Percentiles rank a stretch among this genome's conserved stretches.
These are phyloP conservation scores for Cepaea nemoralis DNA, from an alignment of 1,140 invertebrate species.

Conservation along the genomic window DNA sequence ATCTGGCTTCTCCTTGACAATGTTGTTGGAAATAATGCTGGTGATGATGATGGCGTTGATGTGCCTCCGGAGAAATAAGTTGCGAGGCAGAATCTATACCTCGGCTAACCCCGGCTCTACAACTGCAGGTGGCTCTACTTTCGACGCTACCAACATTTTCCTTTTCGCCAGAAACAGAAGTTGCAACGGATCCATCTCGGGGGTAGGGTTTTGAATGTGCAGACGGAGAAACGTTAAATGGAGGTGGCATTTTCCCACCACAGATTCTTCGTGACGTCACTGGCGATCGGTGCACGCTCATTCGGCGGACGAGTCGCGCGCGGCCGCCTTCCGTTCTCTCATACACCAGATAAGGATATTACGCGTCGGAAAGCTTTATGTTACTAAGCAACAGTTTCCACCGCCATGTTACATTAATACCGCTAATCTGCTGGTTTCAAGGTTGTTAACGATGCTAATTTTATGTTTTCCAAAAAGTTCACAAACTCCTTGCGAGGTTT, in stretches of 20 bases:
- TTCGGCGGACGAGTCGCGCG: not conserved
- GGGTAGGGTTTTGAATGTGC: not conserved
- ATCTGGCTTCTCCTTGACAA: not conserved
- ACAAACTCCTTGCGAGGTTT: too few relatives aligned
- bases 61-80: not conserved
- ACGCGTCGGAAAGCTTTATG: not conserved
- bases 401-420: too few relatives aligned
- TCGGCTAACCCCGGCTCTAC: not conserved
- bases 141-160: not conserved
- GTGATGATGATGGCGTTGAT: slow-evolving; percentile 20
- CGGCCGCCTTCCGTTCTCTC: not conserved
- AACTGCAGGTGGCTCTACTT: not conserved
- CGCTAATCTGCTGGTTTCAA: too few relatives aligned
- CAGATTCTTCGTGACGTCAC: slow-evolving; percentile 1
- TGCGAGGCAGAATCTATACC: not conserved
- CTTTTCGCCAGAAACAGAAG: not conserved
- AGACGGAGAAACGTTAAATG: not conserved
- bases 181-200: not conserved
- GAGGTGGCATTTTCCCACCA: slow-evolving; percentile 22
- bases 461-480: too few relatives aligned
- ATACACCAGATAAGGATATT: not conserved
- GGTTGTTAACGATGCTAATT: too few relatives aligned
- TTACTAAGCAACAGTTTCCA: slow-evolving; percentile 24
- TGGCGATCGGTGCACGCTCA: not conserved
- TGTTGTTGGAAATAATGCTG: slow-evolving; percentile 4